Evolutionary conservation across 2,797 vertebrate genomes (phyloP), one percentile per base, ranked within the genome.

Genomic region (Microtus californicus): DNA sequence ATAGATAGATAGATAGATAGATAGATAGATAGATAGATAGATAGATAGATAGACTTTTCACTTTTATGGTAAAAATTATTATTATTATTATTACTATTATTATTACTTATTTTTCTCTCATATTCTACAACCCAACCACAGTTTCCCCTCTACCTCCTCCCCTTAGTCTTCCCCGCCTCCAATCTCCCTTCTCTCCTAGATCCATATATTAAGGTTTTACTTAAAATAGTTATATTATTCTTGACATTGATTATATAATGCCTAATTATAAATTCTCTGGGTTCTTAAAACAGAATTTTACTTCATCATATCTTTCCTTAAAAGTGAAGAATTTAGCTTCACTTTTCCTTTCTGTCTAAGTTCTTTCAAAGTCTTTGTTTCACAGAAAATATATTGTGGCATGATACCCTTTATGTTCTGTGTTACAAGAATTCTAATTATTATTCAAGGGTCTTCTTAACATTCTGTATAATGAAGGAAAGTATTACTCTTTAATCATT

Each of bases 401-500:
- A 80, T 93, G 59, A 43, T 69, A 89, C 0, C 54, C 67, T 94
- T 48, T 87, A 63, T 93, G 54, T 97, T 97, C 93, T 97, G 21
- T 95, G 43, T 94, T 97, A 97, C 77, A 97, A 95, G 45, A 98
- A 97, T 95, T 96, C 73, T 96, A 95, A 98, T 97, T 98, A 87
- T 61, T 95, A 97, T 98, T 98, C 98, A 97, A 97, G 90, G 34
- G 92, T 97, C 37, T 95, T 67, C 94, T 97, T 97, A 97, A 87
- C 95, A 97, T 96, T 98, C 79, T 95, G 95, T 97, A 97, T 98
- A 98, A 98, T 97, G 95, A 98, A 97, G 92, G 96, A 91, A 40
- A 97, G 1, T 95, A 97, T 97, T 98, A 93, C 82, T 97, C 89
- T 97, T 98, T 98, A 98, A 98, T 98, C 97, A 97, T 96, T 96